Base-by-base conservation (phyloP, 2,113 vertebrate genomes). In the Ailurus styani region DNA sequence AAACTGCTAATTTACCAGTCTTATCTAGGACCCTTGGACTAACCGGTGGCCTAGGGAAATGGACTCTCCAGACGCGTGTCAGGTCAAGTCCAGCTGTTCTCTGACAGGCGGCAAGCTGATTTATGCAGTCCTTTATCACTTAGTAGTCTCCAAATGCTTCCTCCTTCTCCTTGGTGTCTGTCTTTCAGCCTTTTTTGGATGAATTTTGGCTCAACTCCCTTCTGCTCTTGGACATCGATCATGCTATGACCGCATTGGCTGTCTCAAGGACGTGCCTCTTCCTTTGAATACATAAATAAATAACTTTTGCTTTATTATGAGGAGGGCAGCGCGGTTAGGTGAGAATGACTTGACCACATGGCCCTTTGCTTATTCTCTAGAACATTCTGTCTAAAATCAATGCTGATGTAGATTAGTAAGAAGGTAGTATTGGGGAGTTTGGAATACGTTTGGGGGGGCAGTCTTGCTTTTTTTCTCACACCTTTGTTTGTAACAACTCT, bases 261-360 rank as follows among this genome's bases (percentile, higher is more conserved):
- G 75, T 87, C 84, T 84, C 57, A 83, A 96, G 88, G 68, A 50
- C 45, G 0, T 10, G 45, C 55, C 45, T 92, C 20, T 95, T 87
- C 75, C 64, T 90, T 94, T 90, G 79, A 93, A 64, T 42, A 85
- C 40, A 78, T 57, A 96, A 96, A 85, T 57, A 57, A 57, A 5
- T 90, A 82, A 83, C 54, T n/a, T 94, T 68, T 93, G 82, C 23
- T 94, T 81, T 55, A 7, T 52, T 78, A 31, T 25, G n/a, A 94
- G 31, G 21, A 83, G 42, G 73, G 57, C 31, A 7, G 13, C 23
- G 37, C n/a, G 57, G 42, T 66, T 72, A 57, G 20, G 14, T 55
- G 17, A 73, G 45, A 83, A 92, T 47, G 8, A 87, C 12, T 21
- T 18, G 29, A 66, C 14, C 40, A 42, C 8, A 18, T 20, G 86